Conservation (phyloP, 2,888 invertebrate genomes). For the Pyrochroa serraticornis region DNA sequence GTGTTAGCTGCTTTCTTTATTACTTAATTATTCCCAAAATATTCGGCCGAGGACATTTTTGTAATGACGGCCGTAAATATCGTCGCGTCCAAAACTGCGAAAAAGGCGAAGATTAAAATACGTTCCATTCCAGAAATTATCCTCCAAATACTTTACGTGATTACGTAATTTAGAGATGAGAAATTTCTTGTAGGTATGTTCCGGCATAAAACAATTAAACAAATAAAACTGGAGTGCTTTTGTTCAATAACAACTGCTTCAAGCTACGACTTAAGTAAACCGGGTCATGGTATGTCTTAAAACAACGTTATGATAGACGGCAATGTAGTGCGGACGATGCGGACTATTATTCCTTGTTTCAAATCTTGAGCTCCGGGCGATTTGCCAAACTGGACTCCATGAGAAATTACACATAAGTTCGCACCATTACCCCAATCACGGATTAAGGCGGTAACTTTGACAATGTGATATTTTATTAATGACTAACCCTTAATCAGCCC, state of each 20-base stretch:
- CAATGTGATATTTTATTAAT: neutral
- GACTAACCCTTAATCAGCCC: neutral
- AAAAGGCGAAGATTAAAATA: neutral
- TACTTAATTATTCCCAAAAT: neutral
- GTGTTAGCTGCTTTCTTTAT: constrained; percentile 2
- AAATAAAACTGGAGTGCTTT: constrained; percentile 11
- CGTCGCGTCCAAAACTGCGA: neutral
- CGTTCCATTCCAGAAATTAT: constrained; percentile 8
- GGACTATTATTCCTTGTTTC: constrained; percentile 25
- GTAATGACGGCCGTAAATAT: neutral
- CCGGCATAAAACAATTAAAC: constrained; percentile 14
- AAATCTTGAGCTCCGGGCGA: constrained; percentile 12
- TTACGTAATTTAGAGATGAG: constrained; percentile 18
- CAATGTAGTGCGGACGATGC: constrained; percentile 16
- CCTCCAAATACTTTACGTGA: constrained; percentile 4
- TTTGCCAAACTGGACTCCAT: constrained; percentile 8
- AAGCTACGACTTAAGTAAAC: constrained; percentile 10
- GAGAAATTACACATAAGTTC: constrained; percentile 3
- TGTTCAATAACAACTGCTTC: constrained; percentile 5
- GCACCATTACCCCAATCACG: neutral
- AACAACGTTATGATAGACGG: constrained; percentile 24
- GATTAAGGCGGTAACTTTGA: neutral
- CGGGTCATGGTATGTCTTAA: constrained; percentile 20
- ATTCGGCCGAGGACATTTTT: neutral
- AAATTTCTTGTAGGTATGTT: constrained; percentile 9